Percentiles rank a stretch among this genome's conserved stretches.
These are phyloP conservation scores for Sebastes fasciatus DNA, from an alignment of 2,113 vertebrate genomes.

Conservation along the genomic window DNA sequence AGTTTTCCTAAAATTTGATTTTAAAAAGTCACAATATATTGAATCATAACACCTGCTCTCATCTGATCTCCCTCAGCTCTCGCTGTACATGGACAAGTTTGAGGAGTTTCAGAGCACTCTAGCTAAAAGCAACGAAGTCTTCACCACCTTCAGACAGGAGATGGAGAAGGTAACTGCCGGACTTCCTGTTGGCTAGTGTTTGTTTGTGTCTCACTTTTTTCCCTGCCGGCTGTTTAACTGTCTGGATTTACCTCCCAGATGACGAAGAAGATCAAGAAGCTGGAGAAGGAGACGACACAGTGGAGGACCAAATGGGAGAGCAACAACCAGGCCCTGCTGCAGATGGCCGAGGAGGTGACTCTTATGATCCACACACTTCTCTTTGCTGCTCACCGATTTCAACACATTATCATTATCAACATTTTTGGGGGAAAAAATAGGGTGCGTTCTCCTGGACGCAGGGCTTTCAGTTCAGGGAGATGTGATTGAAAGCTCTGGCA, in stretches of 20 bases:
- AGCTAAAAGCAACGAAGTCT: slow-evolving; percentile 98
- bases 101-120: slow-evolving; percentile 99
- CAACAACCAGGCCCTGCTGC: slow-evolving; percentile 97
- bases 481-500: not conserved
- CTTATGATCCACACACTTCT: not conserved
- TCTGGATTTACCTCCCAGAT: slow-evolving; percentile 84
- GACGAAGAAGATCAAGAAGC: slow-evolving; percentile 99
- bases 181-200: not conserved
- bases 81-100: slow-evolving; percentile 99
- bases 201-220: not conserved
- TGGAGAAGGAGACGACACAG: slow-evolving; percentile 97
- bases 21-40: no score
- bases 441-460: no score
- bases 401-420: no score
- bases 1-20: no score
- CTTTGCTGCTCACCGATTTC: not conserved
- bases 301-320: slow-evolving; percentile 99
- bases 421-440: no score
- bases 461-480: not conserved
- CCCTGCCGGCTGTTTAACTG: not conserved
- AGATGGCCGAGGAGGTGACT: slow-evolving; percentile 99
- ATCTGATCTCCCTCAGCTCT: slow-evolving; percentile 84
- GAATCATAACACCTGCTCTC: no score
- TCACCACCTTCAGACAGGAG: slow-evolving; percentile 98
- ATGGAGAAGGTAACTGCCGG: slow-evolving; percentile 94